Evolutionary conservation across 2,888 invertebrate genomes (phyloP).

Genomic region (Drosophila kuntzei): DNA sequence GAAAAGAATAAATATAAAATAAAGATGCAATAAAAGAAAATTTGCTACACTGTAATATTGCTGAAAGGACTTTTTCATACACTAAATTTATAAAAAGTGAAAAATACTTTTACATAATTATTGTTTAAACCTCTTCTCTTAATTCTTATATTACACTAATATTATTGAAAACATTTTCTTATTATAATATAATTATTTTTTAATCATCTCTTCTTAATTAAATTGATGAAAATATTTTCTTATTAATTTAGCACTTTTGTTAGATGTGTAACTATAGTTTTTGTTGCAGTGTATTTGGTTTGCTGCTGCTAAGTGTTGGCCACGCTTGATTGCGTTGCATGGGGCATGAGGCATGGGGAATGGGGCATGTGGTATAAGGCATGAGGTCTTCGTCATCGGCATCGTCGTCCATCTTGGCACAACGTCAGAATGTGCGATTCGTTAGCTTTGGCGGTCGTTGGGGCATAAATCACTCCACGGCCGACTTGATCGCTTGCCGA

Average conservation of each 20-base stretch:
- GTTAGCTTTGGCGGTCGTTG: conserved; percentile 73
- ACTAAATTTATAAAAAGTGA: too few species aligned
- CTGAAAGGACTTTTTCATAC: too few species aligned
- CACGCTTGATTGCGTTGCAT: conserved; percentile 68
- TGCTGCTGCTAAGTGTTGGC: conserved; percentile 48
- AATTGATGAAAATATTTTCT: too few species aligned
- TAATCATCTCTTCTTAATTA: too few species aligned
- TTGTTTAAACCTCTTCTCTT: too few species aligned
- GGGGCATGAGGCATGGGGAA: conserved; percentile 28
- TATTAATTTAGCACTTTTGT: not conserved
- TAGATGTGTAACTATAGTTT: not conserved
- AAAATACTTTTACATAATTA: too few species aligned
- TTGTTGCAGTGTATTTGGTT: conserved; percentile 33
- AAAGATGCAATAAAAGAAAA: too few species aligned
- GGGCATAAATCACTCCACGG: conserved; percentile 76
- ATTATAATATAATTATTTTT: too few species aligned
- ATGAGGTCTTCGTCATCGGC: conserved; percentile 47
- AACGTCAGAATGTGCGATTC: conserved; percentile 76
- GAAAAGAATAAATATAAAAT: too few species aligned
- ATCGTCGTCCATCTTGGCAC: conserved; percentile 80
- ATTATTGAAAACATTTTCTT: too few species aligned
- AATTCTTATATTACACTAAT: too few species aligned
- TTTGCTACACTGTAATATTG: too few species aligned
- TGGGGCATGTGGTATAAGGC: conserved; percentile 28
- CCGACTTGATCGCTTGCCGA: conserved; percentile 49